phyloP scores from a whole-genome alignment of 1,140 invertebrate species.

The Sarcophaga peregrina region DNA sequence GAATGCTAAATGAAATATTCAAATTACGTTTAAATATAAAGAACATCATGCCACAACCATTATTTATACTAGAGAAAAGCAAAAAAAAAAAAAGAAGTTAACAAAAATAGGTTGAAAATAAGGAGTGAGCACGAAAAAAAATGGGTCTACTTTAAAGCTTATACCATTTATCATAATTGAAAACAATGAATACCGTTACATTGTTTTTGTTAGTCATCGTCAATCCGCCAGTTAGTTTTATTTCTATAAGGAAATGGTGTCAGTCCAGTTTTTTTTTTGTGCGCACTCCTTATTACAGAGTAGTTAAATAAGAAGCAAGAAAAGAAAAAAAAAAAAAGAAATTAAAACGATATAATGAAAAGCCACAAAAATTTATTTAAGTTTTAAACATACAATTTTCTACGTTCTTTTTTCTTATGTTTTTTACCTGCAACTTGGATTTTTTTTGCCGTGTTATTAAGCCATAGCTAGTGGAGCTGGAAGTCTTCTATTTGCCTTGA shows the following conservation, averaged over 20 bases:
- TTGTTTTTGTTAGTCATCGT: too few species aligned
- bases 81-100: not conserved
- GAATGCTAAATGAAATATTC: constrained; percentile 38
- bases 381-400: constrained; percentile 6
- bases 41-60: not conserved
- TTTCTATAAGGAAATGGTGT: too few species aligned
- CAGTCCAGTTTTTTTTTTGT: too few species aligned
- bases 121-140: too few species aligned
- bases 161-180: too few species aligned
- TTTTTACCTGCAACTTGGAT: not conserved
- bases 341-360: not conserved
- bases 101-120: not conserved
- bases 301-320: not conserved
- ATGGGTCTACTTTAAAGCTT: too few species aligned
- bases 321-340: not conserved
- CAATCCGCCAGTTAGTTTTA: too few species aligned
- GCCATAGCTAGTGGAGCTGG: not conserved
- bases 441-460: too few species aligned
- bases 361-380: constrained; percentile 34
- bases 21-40: constrained; percentile 30
- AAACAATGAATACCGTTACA: too few species aligned
- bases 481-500: not conserved
- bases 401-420: too few species aligned
- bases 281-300: too few species aligned
- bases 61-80: not conserved